These are phyloP conservation scores for Heliconius ethilla DNA, from an alignment of 2,888 invertebrate species.

Conservation along the genomic window DNA sequence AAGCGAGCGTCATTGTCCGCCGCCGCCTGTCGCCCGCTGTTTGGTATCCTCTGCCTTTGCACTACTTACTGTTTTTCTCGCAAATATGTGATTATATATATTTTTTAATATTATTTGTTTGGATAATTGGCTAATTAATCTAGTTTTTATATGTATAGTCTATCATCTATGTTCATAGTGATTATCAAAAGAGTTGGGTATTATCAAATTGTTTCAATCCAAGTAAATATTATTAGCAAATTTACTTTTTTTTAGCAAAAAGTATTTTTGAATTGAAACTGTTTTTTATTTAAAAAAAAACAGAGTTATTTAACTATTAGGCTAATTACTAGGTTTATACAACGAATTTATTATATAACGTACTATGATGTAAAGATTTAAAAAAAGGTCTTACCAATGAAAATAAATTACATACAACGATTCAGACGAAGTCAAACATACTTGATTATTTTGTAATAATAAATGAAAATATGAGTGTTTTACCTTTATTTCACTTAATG, in stretches of 20 bases:
- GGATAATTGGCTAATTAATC: neutral
- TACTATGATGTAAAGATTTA: neutral
- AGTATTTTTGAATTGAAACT: too few relatives aligned
- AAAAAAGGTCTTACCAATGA: neutral
- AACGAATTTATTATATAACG: neutral
- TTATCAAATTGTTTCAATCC: too few relatives aligned
- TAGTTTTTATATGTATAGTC: neutral
- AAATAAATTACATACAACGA: neutral
- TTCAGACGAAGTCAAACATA: neutral
- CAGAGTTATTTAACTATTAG: too few relatives aligned
- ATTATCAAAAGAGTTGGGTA: too few relatives aligned
- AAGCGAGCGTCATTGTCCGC: slow-evolving; percentile 56
- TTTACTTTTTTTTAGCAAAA: too few relatives aligned
- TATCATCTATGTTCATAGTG: too few relatives aligned
- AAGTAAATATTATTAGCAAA: too few relatives aligned
- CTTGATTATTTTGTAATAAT: neutral
- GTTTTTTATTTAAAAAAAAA: too few relatives aligned
- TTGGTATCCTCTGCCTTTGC: slow-evolving; percentile 25
- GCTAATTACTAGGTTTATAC: too few relatives aligned
- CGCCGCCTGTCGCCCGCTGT: slow-evolving; percentile 47
- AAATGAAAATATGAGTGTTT: slow-evolving; percentile 13
- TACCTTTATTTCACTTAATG: slow-evolving; percentile 35
- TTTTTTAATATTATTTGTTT: neutral
- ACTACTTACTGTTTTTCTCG: neutral
- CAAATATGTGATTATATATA: neutral